These are phyloP conservation scores for Limnephilus auricula DNA, from an alignment of 2,888 invertebrate species.

Conservation along the genomic window DNA sequence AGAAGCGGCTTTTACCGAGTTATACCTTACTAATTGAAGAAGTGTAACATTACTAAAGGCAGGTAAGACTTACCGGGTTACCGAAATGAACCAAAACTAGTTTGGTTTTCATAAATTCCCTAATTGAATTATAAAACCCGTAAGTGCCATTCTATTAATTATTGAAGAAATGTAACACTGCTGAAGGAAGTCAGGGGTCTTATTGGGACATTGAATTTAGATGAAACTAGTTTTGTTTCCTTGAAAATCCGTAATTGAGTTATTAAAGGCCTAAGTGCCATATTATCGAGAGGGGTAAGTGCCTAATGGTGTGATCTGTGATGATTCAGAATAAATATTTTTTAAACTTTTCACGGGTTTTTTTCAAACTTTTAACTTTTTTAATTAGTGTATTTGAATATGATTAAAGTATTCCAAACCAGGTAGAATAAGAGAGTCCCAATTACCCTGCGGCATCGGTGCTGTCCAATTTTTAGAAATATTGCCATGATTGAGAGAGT, in stretches of 20 bases:
- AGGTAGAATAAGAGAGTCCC: no score
- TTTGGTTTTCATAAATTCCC: not conserved
- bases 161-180: slow-evolving; percentile 13
- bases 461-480: not conserved
- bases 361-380: not conserved
- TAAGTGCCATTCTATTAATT: slow-evolving; percentile 2
- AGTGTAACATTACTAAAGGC: slow-evolving; percentile 46
- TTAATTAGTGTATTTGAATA: no score
- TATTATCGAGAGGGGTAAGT: not conserved
- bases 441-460: no score
- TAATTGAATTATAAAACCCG: slow-evolving; percentile 29
- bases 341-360: not conserved
- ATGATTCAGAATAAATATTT: not conserved
- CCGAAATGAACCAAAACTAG: slow-evolving; percentile 6
- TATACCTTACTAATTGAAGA: slow-evolving; percentile 59
- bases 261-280: slow-evolving; percentile 22
- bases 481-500: not conserved
- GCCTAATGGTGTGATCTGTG: not conserved
- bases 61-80: not conserved
- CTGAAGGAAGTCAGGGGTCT: not conserved
- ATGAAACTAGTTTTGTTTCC: slow-evolving; percentile 8
- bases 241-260: slow-evolving; percentile 31
- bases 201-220: not conserved
- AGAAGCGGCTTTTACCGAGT: slow-evolving; percentile 51
- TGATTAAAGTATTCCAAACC: no score